Conservation (phyloP, 2,888 invertebrate species). For the Platycheirus albimanus region DNA sequence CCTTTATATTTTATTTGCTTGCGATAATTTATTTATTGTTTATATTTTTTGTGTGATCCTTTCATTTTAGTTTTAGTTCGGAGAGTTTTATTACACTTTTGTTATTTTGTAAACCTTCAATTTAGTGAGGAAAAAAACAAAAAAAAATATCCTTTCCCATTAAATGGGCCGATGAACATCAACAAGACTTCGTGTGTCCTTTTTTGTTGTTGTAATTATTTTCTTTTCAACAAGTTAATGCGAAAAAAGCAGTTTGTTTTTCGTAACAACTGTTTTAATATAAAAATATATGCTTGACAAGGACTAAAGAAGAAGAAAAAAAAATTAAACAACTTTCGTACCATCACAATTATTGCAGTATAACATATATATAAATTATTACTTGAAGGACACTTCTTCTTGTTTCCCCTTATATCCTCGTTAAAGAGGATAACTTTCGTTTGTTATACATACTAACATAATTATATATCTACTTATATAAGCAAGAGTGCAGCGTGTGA, state of each 20-base stretch:
- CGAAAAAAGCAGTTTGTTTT: conserved; percentile 11
- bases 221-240: conserved; percentile 65
- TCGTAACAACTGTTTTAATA: conserved; percentile 19
- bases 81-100: conserved; percentile 49
- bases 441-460: conserved; percentile 67
- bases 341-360: conserved; percentile 45
- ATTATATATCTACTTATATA: conserved; percentile 27
- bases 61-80: conserved; percentile 66
- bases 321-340: conserved; percentile 74
- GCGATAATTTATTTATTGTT: conserved; percentile 50
- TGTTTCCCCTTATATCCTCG: conserved; percentile 39
- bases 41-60: conserved; percentile 56
- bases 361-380: conserved; percentile 38
- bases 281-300: conserved; percentile 61
- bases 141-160: conserved; percentile 8
- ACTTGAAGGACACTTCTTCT: conserved; percentile 55
- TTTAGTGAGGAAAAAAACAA: conserved; percentile 9
- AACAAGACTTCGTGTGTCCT: conserved; percentile 73
- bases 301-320: too few species aligned
- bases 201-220: conserved; percentile 75
- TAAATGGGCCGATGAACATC: conserved; percentile 59
- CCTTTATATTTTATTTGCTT: conserved; percentile 73
- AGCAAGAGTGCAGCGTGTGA: conserved; percentile 73
- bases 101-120: conserved; percentile 46
- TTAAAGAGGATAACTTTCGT: conserved; percentile 53